A percentile compares a stretch with the other conserved stretches of the same genome.
These are phyloP conservation scores for Chaetops frenatus DNA, from an alignment of 2,113 vertebrate species.

Conservation along the genomic window DNA sequence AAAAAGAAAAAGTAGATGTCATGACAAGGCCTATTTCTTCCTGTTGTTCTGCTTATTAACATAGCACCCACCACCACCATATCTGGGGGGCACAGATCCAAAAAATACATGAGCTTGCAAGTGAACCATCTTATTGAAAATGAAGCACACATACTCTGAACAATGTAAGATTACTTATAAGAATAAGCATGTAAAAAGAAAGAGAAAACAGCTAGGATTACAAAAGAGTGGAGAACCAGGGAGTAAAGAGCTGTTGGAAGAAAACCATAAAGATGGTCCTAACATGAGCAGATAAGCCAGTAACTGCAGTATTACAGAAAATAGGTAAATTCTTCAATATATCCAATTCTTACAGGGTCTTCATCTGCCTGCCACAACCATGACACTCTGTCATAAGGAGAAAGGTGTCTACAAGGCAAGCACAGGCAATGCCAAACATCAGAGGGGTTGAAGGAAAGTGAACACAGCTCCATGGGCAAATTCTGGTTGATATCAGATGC, in stretches of 20 bases:
- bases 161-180: neutral
- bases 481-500: neutral
- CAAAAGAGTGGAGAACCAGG: neutral
- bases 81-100: neutral
- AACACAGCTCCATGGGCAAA: neutral
- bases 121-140: neutral
- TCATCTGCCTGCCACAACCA: neutral
- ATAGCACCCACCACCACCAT: neutral
- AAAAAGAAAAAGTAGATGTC: neutral
- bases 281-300: neutral
- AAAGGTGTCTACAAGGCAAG: neutral
- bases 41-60: neutral
- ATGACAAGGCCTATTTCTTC: slow-evolving; percentile 10
- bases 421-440: neutral
- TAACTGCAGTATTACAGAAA: neutral
- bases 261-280: neutral
- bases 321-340: neutral
- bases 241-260: neutral
- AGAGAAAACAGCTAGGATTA: neutral
- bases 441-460: neutral
- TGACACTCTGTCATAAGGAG: neutral
- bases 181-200: neutral
- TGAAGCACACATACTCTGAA: neutral
- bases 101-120: neutral
- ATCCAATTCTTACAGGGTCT: neutral